phyloP scores from a whole-genome alignment of 2,888 invertebrate genomes.

The Parascotia fuliginaria region DNA sequence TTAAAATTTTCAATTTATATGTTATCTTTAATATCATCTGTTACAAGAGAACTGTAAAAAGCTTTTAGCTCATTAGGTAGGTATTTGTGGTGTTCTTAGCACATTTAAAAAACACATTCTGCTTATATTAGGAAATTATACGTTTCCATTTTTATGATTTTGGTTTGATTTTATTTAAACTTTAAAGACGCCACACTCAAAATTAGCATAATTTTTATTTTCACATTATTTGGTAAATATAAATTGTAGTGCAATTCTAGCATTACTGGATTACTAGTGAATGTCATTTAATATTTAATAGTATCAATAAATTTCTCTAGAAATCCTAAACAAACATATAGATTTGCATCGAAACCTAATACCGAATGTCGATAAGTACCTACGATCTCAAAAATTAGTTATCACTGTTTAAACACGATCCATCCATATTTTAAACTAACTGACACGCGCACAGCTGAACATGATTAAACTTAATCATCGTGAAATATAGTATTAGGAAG shows the following conservation, averaged over 20 bases:
- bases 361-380: constrained; percentile 57
- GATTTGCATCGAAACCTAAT: constrained; percentile 43
- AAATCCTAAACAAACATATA: constrained; percentile 52
- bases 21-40: constrained; percentile 28
- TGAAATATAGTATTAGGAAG: constrained; percentile 49
- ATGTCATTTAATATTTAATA: constrained; percentile 49
- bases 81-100: too few relatives aligned
- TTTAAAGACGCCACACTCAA: too few relatives aligned
- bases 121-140: too few relatives aligned
- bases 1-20: too few relatives aligned
- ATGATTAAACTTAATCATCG: constrained; percentile 48
- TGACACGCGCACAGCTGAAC: constrained; percentile 44
- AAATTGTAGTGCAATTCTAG: constrained; percentile 37
- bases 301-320: constrained; percentile 55
- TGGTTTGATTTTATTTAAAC: too few relatives aligned
- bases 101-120: too few relatives aligned
- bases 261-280: constrained; percentile 43
- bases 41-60: constrained; percentile 43
- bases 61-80: constrained; percentile 41
- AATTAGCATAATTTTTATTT: too few relatives aligned
- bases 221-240: neutral
- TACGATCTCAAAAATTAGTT: constrained; percentile 50
- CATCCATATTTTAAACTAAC: constrained; percentile 48
- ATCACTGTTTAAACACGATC: constrained; percentile 43
- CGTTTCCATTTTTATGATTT: too few relatives aligned